Percentiles rank a stretch among this genome's conserved stretches.
Evolutionary conservation across 2,888 invertebrate genomes (phyloP).

Genomic region (Synergus gifuensis): DNA sequence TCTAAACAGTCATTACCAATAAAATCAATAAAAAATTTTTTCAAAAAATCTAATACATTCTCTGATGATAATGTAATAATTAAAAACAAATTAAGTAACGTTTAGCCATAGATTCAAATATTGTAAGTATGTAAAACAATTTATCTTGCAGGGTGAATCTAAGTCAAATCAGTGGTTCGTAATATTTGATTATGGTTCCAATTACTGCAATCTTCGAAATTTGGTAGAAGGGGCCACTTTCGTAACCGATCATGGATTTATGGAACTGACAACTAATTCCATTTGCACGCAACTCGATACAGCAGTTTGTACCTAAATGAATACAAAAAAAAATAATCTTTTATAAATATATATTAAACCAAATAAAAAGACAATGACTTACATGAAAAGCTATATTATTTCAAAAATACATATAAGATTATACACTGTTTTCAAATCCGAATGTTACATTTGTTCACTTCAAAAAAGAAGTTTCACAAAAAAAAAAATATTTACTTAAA

Average conservation of each 20-base stretch:
- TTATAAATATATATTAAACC: background rate
- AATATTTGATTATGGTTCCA: conserved; percentile 64
- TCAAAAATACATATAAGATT: background rate
- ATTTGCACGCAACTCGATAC: conserved; percentile 66
- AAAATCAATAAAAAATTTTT: too few relatives aligned
- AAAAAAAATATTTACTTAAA: background rate
- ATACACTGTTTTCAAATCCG: background rate
- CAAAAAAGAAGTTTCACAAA: background rate
- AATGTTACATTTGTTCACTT: background rate
- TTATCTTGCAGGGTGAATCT: conserved; percentile 61
- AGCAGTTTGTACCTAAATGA: conserved; percentile 55
- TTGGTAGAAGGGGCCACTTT: conserved; percentile 60
- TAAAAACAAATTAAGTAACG: too few relatives aligned
- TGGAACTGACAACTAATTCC: conserved; percentile 59
- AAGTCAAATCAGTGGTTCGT: conserved; percentile 62
- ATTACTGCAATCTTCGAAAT: conserved; percentile 67
- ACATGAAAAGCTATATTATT: background rate
- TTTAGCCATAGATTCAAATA: too few relatives aligned
- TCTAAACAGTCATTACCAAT: too few relatives aligned
- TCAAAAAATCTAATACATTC: too few relatives aligned
- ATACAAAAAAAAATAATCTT: background rate
- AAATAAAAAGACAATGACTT: background rate
- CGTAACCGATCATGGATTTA: conserved; percentile 54
- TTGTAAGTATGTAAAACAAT: too few relatives aligned
- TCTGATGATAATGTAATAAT: too few relatives aligned